Evolutionary conservation across 2,113 vertebrate genomes (phyloP).

Genomic region (Anolis carolinensis): DNA sequence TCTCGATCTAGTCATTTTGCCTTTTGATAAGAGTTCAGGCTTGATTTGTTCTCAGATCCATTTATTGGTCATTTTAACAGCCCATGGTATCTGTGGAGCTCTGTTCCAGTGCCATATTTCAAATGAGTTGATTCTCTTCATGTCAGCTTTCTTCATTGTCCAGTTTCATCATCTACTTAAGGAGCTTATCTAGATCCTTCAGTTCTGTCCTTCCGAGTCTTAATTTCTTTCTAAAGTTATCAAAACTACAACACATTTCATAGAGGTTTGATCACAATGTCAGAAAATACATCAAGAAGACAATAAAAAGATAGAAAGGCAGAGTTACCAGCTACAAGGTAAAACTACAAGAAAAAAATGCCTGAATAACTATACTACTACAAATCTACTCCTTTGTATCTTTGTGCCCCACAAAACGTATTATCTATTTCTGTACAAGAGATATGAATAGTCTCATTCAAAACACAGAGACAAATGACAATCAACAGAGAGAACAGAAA

Average conservation of each 20-base stretch:
- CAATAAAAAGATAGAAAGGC: neutral
- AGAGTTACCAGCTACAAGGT: too few relatives aligned
- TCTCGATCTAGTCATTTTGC: too few relatives aligned
- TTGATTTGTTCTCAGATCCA: too few relatives aligned
- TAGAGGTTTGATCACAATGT: neutral
- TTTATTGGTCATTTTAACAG: too few relatives aligned
- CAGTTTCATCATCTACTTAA: too few relatives aligned
- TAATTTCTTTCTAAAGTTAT: neutral
- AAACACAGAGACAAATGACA: conserved; percentile 22
- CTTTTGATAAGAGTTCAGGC: too few relatives aligned
- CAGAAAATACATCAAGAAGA: neutral
- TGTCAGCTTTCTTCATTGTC: too few relatives aligned
- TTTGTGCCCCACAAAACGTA: neutral
- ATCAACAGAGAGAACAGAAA: conserved; percentile 37
- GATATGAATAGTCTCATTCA: neutral
- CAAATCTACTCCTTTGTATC: neutral
- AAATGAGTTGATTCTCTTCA: too few relatives aligned
- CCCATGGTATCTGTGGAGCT: too few relatives aligned
- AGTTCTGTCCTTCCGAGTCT: too few relatives aligned
- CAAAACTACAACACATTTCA: neutral
- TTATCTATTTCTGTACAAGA: neutral
- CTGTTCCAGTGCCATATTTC: too few relatives aligned
- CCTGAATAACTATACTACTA: neutral
- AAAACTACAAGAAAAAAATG: neutral
- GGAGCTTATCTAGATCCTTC: too few relatives aligned